A percentile compares a stretch with the other conserved stretches of the same genome.
phyloP scores from a whole-genome alignment of 2,888 invertebrate species.

The Erpobdella octoculata region DNA sequence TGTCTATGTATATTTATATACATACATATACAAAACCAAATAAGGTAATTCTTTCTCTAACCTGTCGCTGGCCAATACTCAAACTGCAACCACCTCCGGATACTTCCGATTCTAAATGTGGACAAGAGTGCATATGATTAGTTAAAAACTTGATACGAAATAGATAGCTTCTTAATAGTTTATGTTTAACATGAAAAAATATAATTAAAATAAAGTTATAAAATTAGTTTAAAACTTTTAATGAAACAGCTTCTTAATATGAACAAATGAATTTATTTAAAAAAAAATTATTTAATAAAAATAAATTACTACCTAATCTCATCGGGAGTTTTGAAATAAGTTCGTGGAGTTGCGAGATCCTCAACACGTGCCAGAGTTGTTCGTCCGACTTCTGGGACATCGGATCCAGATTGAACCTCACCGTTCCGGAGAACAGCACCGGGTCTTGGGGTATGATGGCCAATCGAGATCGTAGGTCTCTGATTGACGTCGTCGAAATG shows the following conservation, averaged over 20 bases:
- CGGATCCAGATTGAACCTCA: slow-evolving; percentile 69
- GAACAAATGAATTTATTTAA: no score
- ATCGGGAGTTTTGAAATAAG: slow-evolving; percentile 57
- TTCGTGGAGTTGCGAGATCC: slow-evolving; percentile 66
- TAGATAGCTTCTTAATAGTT: background rate
- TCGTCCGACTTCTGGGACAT: slow-evolving; percentile 63
- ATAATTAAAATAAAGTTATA: background rate
- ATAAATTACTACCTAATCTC: slow-evolving; percentile 64
- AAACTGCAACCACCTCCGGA: slow-evolving; percentile 50
- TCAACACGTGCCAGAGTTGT: slow-evolving; percentile 68
- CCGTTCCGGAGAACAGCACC: slow-evolving; percentile 69
- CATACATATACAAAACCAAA: background rate
- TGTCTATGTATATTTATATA: background rate
- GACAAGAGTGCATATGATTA: slow-evolving; percentile 30
- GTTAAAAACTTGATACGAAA: background rate
- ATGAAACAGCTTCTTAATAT: no score
- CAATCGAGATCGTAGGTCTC: slow-evolving; percentile 63
- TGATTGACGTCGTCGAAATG: slow-evolving; percentile 60
- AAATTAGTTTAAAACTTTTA: no score
- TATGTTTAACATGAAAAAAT: background rate
- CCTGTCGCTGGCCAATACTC: slow-evolving; percentile 49
- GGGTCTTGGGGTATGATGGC: slow-evolving; percentile 72
- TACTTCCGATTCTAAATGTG: slow-evolving; percentile 52
- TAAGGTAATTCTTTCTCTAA: slow-evolving; percentile 20
- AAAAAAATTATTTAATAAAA: no score